Base-by-base conservation (phyloP, 2,888 invertebrate species). In the Eupithecia inturbata region DNA sequence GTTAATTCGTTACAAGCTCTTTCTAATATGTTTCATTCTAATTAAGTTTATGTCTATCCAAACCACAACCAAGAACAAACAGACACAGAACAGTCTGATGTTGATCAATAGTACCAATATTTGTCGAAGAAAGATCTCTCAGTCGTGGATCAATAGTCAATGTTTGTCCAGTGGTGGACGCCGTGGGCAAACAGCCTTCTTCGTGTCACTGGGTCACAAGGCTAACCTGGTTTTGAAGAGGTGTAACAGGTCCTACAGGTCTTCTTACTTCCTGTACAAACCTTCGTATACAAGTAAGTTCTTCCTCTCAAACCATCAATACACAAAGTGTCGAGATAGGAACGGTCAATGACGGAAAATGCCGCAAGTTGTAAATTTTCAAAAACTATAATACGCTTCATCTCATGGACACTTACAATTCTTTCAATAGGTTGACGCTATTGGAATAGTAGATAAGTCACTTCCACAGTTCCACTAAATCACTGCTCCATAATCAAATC, bases 381-480 rank as follows among this genome's bases (percentile, higher is more conserved):
- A 14, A 41, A 14, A 41, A 41, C 16, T 45, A 45, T 49, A 49
- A 49, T 49, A n/a, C 2, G 45, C 36, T 9, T 36, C 36, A 9
- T n/a, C 7, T 49, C n/a, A n/a, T 53, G 22, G 3, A 53, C 22
- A 22, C 10, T 10, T 9, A 22, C 22, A 22, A 53, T 7, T 6
- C 0, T 53, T 22, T 53, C 22, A 22, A 22, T 22, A 53, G 49
- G 19, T 41, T 41, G 41, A 19, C 45, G 19, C 45, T n/a, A 22
- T n/a, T 49, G n/a, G n/a, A 49, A n/a, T 22, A n/a, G 3, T 53
- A 49, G 9, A 19, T 19, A 1, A 19, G 45, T 14, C 14, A 39
- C 39, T n/a, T n/a, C n/a, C n/a, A n/a, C 64, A 22, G 64, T n/a
- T n/a, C 64, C 28, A 31, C 33, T 53, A 68, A 68, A 68, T 49